Evolutionary conservation across 1,140 invertebrate genomes (phyloP).

Genomic region (Dendroctonus valens): DNA sequence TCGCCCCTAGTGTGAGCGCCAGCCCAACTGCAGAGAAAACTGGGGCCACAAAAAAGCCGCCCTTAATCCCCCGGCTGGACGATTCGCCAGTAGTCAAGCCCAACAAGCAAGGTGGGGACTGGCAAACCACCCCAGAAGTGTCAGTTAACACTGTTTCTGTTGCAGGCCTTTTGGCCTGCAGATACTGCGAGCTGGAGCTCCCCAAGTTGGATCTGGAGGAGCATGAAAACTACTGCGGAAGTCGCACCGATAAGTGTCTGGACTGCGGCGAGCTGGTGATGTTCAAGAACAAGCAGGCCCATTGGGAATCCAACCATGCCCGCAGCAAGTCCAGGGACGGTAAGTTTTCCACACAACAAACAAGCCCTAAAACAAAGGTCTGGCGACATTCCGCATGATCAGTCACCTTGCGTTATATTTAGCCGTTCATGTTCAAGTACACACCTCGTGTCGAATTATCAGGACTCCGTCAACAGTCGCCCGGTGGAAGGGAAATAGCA

Average conservation of each 20-base stretch:
- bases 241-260: constrained; percentile 62
- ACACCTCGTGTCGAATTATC: not conserved
- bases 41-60: constrained; percentile 25
- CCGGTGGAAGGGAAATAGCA: too few species aligned
- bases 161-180: constrained; percentile 52
- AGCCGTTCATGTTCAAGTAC: not conserved
- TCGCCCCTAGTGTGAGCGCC: too few species aligned
- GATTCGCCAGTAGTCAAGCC: constrained; percentile 12
- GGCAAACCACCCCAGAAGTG: not conserved
- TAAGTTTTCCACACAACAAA: constrained; percentile 37
- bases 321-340: constrained; percentile 60
- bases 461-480: too few species aligned
- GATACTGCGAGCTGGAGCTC: constrained; percentile 63
- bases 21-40: not conserved
- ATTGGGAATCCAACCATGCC: constrained; percentile 62
- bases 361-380: too few species aligned
- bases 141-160: constrained; percentile 4
- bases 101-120: constrained; percentile 4
- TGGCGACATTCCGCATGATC: not conserved
- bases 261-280: constrained; percentile 66
- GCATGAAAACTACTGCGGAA: constrained; percentile 66
- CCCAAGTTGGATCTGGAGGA: constrained; percentile 57
- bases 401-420: not conserved
- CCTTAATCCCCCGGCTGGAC: constrained; percentile 22
- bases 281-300: constrained; percentile 63